Conservation (phyloP, 2,888 invertebrate genomes). For the Drosophila mayaguana region DNA sequence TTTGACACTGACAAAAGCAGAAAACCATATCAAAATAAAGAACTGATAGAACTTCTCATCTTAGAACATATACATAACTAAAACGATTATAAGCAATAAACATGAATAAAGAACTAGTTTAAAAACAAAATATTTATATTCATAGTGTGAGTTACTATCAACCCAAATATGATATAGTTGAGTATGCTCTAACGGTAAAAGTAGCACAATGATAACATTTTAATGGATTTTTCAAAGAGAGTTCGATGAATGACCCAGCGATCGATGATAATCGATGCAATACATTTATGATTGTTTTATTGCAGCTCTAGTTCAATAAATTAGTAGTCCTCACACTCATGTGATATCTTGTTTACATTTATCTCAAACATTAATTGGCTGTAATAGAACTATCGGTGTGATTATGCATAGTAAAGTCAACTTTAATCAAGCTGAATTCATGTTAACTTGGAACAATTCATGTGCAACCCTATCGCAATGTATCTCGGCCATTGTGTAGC, state of each 20-base stretch:
- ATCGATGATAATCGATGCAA: constrained; percentile 1
- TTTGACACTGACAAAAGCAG: constrained; percentile 17
- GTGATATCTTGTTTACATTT: background rate
- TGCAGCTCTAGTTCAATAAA: background rate
- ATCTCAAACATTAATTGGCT: background rate
- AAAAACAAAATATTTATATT: constrained; percentile 2
- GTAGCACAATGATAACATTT: background rate
- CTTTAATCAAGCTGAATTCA: constrained; percentile 3
- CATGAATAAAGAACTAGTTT: background rate
- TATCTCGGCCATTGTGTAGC: constrained; percentile 43
- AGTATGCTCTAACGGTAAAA: background rate
- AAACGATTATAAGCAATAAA: background rate
- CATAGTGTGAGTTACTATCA: background rate
- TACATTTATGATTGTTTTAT: background rate
- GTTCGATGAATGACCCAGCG: background rate
- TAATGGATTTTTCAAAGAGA: background rate
- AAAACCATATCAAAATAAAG: background rate
- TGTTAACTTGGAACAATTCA: constrained; percentile 29
- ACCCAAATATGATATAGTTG: background rate
- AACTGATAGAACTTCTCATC: background rate
- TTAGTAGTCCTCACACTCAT: background rate
- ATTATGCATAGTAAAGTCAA: background rate
- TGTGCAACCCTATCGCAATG: constrained; percentile 20
- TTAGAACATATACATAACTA: background rate
- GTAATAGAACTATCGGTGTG: background rate